Conservation (phyloP, 2,113 vertebrate species). For the Lagopus leucura region DNA sequence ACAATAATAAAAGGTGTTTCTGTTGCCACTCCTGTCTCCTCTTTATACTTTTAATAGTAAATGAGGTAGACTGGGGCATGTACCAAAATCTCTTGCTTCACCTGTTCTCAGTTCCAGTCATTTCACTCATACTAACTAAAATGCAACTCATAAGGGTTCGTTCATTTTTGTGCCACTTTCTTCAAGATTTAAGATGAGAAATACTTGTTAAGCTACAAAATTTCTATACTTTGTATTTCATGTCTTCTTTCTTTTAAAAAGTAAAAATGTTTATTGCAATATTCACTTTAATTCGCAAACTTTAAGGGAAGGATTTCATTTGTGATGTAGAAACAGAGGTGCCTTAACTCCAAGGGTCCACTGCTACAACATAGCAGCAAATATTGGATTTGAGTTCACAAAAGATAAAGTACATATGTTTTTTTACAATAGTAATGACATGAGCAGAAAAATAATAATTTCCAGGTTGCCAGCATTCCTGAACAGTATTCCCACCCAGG, state of each 20-base stretch:
- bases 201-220: not conserved
- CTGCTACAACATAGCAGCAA: not conserved
- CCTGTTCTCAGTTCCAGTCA: not conserved
- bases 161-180: not conserved
- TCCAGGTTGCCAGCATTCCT: not conserved
- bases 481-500: not conserved
- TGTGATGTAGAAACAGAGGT: not conserved
- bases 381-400: not conserved
- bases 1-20: constrained; percentile 15
- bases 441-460: not conserved
- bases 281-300: not conserved
- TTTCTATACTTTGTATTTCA: not conserved
- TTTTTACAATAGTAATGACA: not conserved
- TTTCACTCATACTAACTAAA: not conserved
- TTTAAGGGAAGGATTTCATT: not conserved
- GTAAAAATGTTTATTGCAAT: not conserved
- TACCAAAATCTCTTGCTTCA: constrained; percentile 15
- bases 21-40: not conserved
- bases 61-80: not conserved
- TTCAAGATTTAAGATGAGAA: not conserved
- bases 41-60: not conserved
- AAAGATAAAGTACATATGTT: not conserved
- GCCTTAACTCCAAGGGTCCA: not conserved
- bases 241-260: not conserved
- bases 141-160: not conserved